Evolutionary conservation across 2,113 vertebrate species (phyloP).

Genomic region (Pardalotus punctatus): DNA sequence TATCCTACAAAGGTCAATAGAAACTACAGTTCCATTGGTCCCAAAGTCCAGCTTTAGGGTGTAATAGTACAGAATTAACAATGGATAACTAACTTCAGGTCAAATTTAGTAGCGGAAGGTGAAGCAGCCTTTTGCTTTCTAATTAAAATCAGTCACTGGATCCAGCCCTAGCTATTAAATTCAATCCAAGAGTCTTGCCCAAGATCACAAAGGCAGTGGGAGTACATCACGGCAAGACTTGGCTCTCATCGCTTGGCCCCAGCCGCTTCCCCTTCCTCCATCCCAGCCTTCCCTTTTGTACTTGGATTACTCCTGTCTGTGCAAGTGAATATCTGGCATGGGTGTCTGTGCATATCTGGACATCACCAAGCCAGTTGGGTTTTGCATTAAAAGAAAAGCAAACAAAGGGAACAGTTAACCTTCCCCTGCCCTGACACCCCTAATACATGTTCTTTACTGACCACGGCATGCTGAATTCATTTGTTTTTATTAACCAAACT

Average conservation of each 20-base stretch:
- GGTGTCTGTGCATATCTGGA: background rate
- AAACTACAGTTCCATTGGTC: background rate
- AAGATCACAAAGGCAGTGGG: background rate
- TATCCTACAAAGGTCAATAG: background rate
- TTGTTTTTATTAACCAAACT: conserved; percentile 34
- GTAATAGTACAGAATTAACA: background rate
- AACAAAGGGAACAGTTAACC: conserved; percentile 23
- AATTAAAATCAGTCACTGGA: conserved; percentile 17
- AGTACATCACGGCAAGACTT: background rate
- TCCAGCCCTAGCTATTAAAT: background rate
- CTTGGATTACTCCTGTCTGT: conserved; percentile 23
- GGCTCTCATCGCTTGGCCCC: background rate
- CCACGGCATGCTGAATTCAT: background rate
- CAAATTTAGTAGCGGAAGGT: conserved; percentile 41
- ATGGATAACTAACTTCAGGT: background rate
- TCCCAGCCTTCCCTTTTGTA: background rate
- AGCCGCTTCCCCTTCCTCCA: conserved; percentile 47
- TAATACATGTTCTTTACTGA: background rate
- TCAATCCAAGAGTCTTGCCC: background rate
- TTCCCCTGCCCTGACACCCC: background rate
- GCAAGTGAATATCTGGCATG: conserved; percentile 3
- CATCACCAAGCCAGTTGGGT: conserved; percentile 18
- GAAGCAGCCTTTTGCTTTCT: conserved; percentile 27
- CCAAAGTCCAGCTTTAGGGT: background rate
- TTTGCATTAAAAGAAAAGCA: conserved; percentile 24